phyloP scores from a whole-genome alignment of 1,140 invertebrate genomes.

The Cydia pomonella region DNA sequence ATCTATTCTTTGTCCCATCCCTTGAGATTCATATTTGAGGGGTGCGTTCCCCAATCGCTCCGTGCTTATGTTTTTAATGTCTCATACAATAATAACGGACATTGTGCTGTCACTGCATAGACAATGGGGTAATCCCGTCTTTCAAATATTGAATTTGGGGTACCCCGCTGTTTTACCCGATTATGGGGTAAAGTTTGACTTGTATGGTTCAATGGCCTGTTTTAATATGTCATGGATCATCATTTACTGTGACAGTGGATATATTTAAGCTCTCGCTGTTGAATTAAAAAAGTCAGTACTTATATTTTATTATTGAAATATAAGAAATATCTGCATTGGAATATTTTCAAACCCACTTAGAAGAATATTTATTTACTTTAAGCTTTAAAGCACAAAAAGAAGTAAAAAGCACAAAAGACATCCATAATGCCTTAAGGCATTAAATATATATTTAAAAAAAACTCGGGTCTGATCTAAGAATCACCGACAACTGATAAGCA shows the following conservation, averaged over 20 bases:
- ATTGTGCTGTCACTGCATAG: background rate
- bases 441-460: too few relatives aligned
- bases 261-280: background rate
- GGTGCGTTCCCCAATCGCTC: constrained; percentile 48
- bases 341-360: too few relatives aligned
- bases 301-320: too few relatives aligned
- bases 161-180: constrained; percentile 21
- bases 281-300: too few relatives aligned
- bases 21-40: constrained; percentile 51
- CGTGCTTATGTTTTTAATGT: constrained; percentile 64
- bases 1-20: constrained; percentile 53
- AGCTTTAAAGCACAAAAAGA: too few relatives aligned
- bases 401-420: too few relatives aligned
- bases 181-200: constrained; percentile 6
- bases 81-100: constrained; percentile 35
- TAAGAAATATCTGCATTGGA: too few relatives aligned
- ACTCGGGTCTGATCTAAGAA: too few relatives aligned
- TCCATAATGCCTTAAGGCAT: too few relatives aligned
- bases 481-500: too few relatives aligned
- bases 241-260: background rate
- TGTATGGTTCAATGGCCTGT: background rate
- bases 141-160: constrained; percentile 29
- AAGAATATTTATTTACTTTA: too few relatives aligned
- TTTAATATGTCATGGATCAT: constrained; percentile 1
- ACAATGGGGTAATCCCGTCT: constrained; percentile 28